Evolutionary conservation across 1,140 invertebrate species (phyloP).

Genomic region (Trissolcus basalis): DNA sequence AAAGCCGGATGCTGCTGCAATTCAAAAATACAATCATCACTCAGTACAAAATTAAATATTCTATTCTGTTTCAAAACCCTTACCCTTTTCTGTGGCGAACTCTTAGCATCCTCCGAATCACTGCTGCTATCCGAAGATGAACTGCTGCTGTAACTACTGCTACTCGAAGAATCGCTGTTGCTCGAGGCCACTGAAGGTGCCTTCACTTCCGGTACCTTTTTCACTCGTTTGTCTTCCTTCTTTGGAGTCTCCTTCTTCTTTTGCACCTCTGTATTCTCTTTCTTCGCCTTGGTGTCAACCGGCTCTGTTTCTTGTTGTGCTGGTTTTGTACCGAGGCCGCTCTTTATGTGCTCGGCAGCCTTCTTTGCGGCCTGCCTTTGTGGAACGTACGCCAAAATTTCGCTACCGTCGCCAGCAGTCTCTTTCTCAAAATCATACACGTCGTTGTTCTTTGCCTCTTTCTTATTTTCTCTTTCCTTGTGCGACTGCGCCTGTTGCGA

Average conservation of each 20-base stretch:
- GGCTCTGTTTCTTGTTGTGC: constrained; percentile 65
- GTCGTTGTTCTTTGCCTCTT: constrained; percentile 73
- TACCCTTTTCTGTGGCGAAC: constrained; percentile 45
- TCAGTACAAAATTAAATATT: neutral
- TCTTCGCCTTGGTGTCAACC: constrained; percentile 68
- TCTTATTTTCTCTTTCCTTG: constrained; percentile 64
- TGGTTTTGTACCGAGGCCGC: constrained; percentile 82
- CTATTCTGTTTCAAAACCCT: neutral
- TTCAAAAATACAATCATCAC: neutral
- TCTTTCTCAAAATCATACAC: constrained; percentile 81
- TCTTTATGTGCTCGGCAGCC: constrained; percentile 91
- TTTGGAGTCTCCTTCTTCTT: constrained; percentile 69
- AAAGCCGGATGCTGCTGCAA: constrained; percentile 31
- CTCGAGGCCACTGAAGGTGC: constrained; percentile 61
- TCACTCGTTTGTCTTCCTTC: constrained; percentile 68
- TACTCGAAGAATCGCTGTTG: constrained; percentile 61
- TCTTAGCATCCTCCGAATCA: constrained; percentile 69
- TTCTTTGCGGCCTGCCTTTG: constrained; percentile 93
- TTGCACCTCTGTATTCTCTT: constrained; percentile 60
- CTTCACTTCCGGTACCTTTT: constrained; percentile 60
- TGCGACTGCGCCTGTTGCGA: constrained; percentile 11
- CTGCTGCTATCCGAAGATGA: constrained; percentile 72
- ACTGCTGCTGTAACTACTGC: constrained; percentile 67
- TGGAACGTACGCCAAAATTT: constrained; percentile 89
- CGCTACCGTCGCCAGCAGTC: constrained; percentile 79